These are phyloP conservation scores for Sebastes oblongus DNA, from an alignment of 2,797 vertebrate species.

Conservation along the genomic window DNA sequence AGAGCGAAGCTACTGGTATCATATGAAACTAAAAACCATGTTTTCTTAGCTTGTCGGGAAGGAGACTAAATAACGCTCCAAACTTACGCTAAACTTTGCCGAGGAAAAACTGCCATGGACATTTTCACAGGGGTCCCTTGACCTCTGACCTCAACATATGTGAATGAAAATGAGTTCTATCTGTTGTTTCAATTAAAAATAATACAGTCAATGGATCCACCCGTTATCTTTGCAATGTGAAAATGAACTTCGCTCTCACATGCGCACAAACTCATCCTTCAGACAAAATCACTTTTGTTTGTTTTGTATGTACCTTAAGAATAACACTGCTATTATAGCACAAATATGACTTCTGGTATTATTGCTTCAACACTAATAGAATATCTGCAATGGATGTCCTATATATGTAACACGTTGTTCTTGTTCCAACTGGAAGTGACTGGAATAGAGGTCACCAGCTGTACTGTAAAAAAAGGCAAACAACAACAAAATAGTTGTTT, in stretches of 20 bases:
- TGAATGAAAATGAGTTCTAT: not conserved
- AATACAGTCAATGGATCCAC: not conserved
- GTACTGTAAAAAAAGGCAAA: slow-evolving; percentile 26
- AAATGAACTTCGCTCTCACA: not conserved
- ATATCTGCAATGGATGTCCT: not conserved
- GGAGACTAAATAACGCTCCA: too few species aligned
- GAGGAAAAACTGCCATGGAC: too few species aligned
- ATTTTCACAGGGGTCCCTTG: too few species aligned
- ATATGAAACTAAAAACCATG: too few species aligned
- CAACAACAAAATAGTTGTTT: slow-evolving; percentile 27
- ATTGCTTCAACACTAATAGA: not conserved
- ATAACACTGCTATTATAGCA: not conserved
- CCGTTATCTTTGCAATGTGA: not conserved
- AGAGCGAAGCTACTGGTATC: too few species aligned
- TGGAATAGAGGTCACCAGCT: slow-evolving; percentile 3
- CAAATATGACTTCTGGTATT: not conserved
- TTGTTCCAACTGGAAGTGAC: slow-evolving; percentile 32
- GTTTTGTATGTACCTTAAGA: not conserved
- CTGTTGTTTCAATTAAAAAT: not conserved
- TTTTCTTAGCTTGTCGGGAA: too few species aligned
- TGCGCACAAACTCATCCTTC: not conserved
- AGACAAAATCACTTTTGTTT: not conserved
- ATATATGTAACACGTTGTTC: slow-evolving; percentile 27
- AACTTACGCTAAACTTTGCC: too few species aligned
- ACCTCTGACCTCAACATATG: too few species aligned